Evolutionary conservation across 2,888 invertebrate species (phyloP), one percentile per base, ranked within the genome.

Genomic region (Caenorhabditis afra): DNA sequence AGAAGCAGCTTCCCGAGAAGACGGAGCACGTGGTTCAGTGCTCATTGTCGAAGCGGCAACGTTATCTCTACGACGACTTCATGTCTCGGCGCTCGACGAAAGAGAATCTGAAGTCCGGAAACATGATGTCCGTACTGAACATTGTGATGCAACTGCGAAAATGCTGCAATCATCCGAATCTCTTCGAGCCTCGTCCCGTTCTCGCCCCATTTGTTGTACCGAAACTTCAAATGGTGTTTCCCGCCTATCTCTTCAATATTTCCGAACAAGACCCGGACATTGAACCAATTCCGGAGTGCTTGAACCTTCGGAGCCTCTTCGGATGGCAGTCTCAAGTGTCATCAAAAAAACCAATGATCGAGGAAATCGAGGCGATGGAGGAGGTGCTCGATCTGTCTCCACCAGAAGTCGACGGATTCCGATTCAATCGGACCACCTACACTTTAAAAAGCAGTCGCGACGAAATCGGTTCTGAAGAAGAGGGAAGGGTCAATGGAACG

Each of bases 11-110:
- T 93, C 97, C 97, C 77, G 94, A 94, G 91, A 98, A 98, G 92
- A 96, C 95, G 91, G 97, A 98, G 91, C 96, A 96, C 92, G 94
- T 97, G 84, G 93, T 97, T 23, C 93, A 95, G 93, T 97, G 97
- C 90, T 93, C 95, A 59, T 93, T 99, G 86, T 96, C 98, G 44
- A 96, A 96, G 91, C 93, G 99, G 44, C 99, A 99, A 91, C 93
- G 98, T 82, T 97, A 94, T 92, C 93, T 99, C 75, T 99, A 99
- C 92, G 98, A 99, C 92, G 99, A 99, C 91, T 99, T 98, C 92
- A 98, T 99, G 97, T 94, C 96, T 65, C 94, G 96, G 88, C 94
- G 97, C 90, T 95, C 95, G 95, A 99, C 99, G 58, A 94, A 93
- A 90, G 97, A 97, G 92, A 96, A 96, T 10, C 92, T 99, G 86